These are phyloP conservation scores for Zaprionus obscuricornis DNA, from an alignment of 2,888 invertebrate genomes.

Conservation along the genomic window DNA sequence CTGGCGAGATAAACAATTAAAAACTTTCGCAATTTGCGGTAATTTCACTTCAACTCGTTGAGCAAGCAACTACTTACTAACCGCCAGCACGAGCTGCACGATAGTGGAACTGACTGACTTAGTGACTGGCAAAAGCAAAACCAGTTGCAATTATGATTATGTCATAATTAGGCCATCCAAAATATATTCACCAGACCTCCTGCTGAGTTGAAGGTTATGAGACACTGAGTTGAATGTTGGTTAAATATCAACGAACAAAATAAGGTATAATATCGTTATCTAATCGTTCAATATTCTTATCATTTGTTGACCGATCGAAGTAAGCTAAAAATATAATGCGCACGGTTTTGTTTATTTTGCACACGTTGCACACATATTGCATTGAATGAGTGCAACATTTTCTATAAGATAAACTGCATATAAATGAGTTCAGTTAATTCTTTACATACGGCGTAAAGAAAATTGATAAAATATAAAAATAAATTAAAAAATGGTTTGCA, in stretches of 20 bases:
- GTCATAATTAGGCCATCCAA: constrained; percentile 33
- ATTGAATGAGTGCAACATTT: constrained; percentile 45
- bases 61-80: constrained; percentile 28
- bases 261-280: constrained; percentile 19
- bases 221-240: no score
- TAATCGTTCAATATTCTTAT: constrained; percentile 22
- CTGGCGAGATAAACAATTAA: constrained; percentile 76
- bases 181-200: constrained; percentile 3
- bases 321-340: constrained; percentile 22
- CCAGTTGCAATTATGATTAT: constrained; percentile 45
- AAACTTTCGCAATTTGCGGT: constrained; percentile 78
- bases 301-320: constrained; percentile 23
- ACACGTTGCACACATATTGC: constrained; percentile 40
- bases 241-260: no score
- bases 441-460: no score
- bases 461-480: neutral
- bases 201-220: no score
- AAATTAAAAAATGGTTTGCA: constrained; percentile 64
- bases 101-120: constrained; percentile 2
- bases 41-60: constrained; percentile 63
- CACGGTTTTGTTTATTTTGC: constrained; percentile 64
- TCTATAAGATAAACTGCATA: constrained; percentile 24
- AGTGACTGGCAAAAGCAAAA: neutral
- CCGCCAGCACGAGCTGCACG: neutral
- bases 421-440: constrained; percentile 43